These are phyloP conservation scores for Ochropleura plecta DNA, from an alignment of 2,888 invertebrate species.

Conservation along the genomic window DNA sequence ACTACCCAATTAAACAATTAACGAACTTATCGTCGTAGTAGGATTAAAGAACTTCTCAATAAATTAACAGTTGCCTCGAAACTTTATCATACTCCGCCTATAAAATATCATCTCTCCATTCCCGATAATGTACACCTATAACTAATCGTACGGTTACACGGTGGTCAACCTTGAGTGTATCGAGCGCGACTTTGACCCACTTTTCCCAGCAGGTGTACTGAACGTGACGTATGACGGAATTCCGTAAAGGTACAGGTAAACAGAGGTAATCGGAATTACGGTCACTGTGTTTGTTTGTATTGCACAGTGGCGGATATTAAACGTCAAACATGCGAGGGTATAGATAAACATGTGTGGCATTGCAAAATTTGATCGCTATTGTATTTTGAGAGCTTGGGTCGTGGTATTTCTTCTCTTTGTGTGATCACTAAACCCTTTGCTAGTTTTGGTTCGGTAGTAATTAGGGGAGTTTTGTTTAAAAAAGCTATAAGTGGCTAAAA, in stretches of 20 bases:
- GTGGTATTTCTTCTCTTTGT: not conserved
- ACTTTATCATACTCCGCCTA: not conserved
- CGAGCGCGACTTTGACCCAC: conserved; percentile 61
- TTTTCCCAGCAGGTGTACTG: conserved; percentile 42
- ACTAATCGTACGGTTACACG: conserved; percentile 3
- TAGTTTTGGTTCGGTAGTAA: not conserved
- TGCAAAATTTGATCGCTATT: conserved; percentile 13
- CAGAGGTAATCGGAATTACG: conserved; percentile 30
- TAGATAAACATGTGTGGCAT: conserved; percentile 8
- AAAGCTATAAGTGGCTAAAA: too few relatives aligned
- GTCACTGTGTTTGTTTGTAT: conserved; percentile 40
- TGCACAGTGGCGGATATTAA: conserved; percentile 28
- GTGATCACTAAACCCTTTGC: not conserved
- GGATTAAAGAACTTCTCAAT: not conserved
- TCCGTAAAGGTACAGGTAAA: conserved; percentile 33
- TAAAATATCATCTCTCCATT: not conserved
- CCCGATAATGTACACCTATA: conserved; percentile 3
- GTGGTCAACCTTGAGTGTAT: conserved; percentile 54
- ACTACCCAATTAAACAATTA: not conserved
- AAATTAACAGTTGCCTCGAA: not conserved
- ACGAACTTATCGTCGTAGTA: not conserved
- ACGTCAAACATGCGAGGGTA: conserved; percentile 8
- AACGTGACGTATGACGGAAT: conserved; percentile 49
- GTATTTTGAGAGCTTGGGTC: not conserved
- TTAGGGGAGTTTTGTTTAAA: not conserved